A percentile compares a stretch with the other conserved stretches of the same genome.
These are phyloP conservation scores for Ennomos fuscantarius DNA, from an alignment of 2,888 invertebrate species.

Conservation along the genomic window DNA sequence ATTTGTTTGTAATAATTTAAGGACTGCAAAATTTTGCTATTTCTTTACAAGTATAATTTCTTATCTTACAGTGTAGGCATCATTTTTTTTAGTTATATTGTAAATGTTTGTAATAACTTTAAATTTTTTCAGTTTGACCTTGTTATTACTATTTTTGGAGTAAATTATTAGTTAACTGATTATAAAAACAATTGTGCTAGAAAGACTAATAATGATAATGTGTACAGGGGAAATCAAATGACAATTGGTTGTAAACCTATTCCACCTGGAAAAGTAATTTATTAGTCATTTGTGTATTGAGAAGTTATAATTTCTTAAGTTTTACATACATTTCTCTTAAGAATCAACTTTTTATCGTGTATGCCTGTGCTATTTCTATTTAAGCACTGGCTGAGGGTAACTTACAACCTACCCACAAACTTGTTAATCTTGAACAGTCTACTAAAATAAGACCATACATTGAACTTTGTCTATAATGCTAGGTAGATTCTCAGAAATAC, in stretches of 20 bases:
- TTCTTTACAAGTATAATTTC: slow-evolving; percentile 67
- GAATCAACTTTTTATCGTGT: slow-evolving; percentile 55
- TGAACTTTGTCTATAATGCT: slow-evolving; percentile 16
- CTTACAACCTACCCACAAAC: slow-evolving; percentile 6
- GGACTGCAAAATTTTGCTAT: slow-evolving; percentile 77
- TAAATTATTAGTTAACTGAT: slow-evolving; percentile 27
- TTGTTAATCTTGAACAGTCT: slow-evolving; percentile 17
- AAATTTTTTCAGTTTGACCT: slow-evolving; percentile 51
- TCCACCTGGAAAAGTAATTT: slow-evolving; percentile 23
- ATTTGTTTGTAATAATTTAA: slow-evolving; percentile 66
- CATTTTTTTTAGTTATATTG: slow-evolving; percentile 54
- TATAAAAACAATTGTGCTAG: slow-evolving; percentile 41
- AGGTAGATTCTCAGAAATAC: slow-evolving; percentile 11
- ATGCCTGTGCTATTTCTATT: slow-evolving; percentile 41
- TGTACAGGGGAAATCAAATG: slow-evolving; percentile 57
- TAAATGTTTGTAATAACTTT: slow-evolving; percentile 51
- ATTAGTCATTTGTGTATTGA: slow-evolving; percentile 44
- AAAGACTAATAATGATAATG: slow-evolving; percentile 48
- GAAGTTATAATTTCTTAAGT: slow-evolving; percentile 59
- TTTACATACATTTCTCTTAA: slow-evolving; percentile 59
- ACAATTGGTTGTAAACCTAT: slow-evolving; percentile 47
- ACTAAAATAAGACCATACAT: slow-evolving; percentile 7
- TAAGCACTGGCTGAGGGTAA: slow-evolving; percentile 33
- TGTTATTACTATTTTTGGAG: slow-evolving; percentile 42
- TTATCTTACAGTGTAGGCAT: slow-evolving; percentile 58